phyloP scores from a whole-genome alignment of 2,888 invertebrate genomes.

The Leptura quadrifasciata region DNA sequence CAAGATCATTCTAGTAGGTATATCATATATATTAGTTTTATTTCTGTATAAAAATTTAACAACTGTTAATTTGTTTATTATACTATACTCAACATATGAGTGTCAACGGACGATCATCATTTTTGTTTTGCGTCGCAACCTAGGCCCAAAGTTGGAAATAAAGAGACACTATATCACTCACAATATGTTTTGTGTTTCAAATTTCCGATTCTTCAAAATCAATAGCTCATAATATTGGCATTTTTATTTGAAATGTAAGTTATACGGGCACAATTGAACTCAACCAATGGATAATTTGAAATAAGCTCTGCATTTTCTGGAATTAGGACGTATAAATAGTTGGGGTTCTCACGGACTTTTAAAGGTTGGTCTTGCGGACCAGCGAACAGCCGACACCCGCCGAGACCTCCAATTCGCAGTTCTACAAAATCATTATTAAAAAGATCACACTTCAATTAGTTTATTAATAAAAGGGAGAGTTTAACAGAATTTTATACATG shows the following conservation, averaged over 20 bases:
- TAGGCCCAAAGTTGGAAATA: background rate
- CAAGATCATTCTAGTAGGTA: no score
- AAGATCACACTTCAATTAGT: slow-evolving; percentile 69
- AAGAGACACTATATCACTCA: slow-evolving; percentile 4
- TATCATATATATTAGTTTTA: no score
- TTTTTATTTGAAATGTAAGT: slow-evolving; percentile 19
- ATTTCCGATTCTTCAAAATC: slow-evolving; percentile 26
- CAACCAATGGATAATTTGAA: slow-evolving; percentile 35
- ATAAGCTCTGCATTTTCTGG: slow-evolving; percentile 55
- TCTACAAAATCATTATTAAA: slow-evolving; percentile 65
- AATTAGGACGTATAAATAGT: slow-evolving; percentile 49
- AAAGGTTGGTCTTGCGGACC: slow-evolving; percentile 70
- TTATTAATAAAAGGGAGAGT: slow-evolving; percentile 60
- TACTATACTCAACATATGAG: no score
- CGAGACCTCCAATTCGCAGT: slow-evolving; percentile 66
- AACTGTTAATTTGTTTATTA: no score
- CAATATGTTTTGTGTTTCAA: slow-evolving; percentile 17
- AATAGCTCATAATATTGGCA: slow-evolving; percentile 26
- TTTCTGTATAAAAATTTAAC: no score
- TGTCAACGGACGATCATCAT: no score
- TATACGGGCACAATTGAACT: slow-evolving; percentile 30
- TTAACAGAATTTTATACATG: slow-evolving; percentile 57
- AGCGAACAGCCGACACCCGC: slow-evolving; percentile 68
- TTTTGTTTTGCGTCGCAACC: background rate
- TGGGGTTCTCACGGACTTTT: slow-evolving; percentile 68